phyloP scores from a whole-genome alignment of 2,113 vertebrate genomes.

The Gymnobelideus leadbeateri region DNA sequence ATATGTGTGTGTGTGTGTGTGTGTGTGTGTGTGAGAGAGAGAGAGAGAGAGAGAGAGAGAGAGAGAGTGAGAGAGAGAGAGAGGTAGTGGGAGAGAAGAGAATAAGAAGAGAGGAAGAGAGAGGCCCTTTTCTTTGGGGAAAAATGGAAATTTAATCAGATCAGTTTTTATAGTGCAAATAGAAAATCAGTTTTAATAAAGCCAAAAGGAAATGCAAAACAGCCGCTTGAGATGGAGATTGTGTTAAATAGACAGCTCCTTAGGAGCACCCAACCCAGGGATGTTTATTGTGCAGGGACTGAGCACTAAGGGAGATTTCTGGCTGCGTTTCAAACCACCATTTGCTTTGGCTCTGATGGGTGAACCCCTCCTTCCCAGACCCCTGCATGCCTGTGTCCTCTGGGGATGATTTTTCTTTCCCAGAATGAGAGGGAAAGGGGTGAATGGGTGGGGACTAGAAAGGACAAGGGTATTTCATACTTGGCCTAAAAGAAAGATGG shows the following conservation, averaged over 20 bases:
- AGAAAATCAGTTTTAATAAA: slow-evolving; percentile 90
- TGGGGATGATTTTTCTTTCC: slow-evolving; percentile 7
- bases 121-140: slow-evolving; percentile 78
- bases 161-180: slow-evolving; percentile 88
- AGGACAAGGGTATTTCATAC: background rate
- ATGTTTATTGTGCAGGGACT: slow-evolving; percentile 56
- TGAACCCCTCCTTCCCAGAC: background rate
- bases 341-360: slow-evolving; percentile 45
- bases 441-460: background rate
- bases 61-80: background rate
- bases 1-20: no score
- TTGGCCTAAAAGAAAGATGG: background rate
- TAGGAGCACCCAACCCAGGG: slow-evolving; percentile 75
- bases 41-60: background rate
- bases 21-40: background rate
- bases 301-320: slow-evolving; percentile 58
- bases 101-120: slow-evolving; percentile 22
- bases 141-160: slow-evolving; percentile 90
- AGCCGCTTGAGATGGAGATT: slow-evolving; percentile 86
- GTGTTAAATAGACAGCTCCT: slow-evolving; percentile 84
- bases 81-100: slow-evolving; percentile 24
- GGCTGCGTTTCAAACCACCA: slow-evolving; percentile 18
- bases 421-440: slow-evolving; percentile 2
- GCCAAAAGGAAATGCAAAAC: slow-evolving; percentile 88
- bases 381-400: background rate